A percentile compares a stretch with the other conserved stretches of the same genome.
These are phyloP conservation scores for Mobula hypostoma DNA, from an alignment of 2,113 vertebrate species.

Conservation along the genomic window DNA sequence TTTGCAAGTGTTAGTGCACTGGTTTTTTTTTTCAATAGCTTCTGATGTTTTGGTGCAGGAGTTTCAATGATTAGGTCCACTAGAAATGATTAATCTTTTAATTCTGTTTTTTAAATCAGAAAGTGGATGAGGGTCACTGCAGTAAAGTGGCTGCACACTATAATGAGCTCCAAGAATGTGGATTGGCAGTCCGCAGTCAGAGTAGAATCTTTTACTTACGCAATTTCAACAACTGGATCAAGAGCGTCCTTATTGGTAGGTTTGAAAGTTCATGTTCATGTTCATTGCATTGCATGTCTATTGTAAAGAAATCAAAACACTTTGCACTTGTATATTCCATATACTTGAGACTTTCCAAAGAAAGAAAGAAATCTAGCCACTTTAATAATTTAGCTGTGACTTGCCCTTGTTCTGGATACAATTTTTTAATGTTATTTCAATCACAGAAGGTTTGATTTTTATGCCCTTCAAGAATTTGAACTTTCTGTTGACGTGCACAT, in stretches of 20 bases:
- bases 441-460: too few species aligned
- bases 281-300: too few species aligned
- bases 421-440: too few species aligned
- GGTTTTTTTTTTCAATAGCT: too few species aligned
- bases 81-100: background rate
- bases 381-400: too few species aligned
- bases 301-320: too few species aligned
- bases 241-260: constrained; percentile 90
- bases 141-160: constrained; percentile 84
- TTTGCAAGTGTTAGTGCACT: too few species aligned
- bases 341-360: too few species aligned
- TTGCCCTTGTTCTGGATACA: too few species aligned
- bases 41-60: too few species aligned
- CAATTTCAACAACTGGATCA: constrained; percentile 99
- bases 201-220: constrained; percentile 90
- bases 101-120: constrained; percentile 46
- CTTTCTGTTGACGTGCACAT: background rate
- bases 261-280: background rate
- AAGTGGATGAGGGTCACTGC: constrained; percentile 60
- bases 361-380: too few species aligned
- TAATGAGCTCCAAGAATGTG: constrained; percentile 82
- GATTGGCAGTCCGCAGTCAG: constrained; percentile 73
- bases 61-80: background rate
- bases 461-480: background rate
- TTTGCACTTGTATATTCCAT: too few species aligned